Conservation (phyloP, 2,113 vertebrate species). For the Pitta sordida region DNA sequence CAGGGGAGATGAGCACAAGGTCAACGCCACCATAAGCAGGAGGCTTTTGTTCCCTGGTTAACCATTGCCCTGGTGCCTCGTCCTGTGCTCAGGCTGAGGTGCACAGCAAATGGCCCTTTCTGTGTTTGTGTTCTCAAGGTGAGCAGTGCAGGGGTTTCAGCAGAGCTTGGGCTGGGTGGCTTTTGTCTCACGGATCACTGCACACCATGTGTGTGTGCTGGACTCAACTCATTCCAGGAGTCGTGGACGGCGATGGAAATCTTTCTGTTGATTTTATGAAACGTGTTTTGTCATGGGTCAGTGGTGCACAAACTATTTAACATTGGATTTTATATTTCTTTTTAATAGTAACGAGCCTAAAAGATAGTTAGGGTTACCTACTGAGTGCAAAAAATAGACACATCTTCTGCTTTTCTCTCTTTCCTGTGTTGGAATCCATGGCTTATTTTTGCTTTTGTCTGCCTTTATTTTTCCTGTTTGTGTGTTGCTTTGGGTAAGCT, state of each 20-base stretch:
- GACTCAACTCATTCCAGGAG: background rate
- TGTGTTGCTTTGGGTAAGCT: background rate
- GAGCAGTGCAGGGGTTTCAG: background rate
- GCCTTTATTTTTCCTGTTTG: background rate
- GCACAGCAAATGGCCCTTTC: background rate
- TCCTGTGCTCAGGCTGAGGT: background rate
- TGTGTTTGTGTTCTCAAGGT: rapidly evolving
- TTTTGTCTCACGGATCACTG: background rate
- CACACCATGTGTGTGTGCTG: rapidly evolving
- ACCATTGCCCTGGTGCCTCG: background rate
- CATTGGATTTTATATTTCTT: background rate
- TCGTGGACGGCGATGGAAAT: background rate
- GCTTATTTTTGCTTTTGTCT: background rate
- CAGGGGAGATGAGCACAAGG: background rate
- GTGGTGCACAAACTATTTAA: background rate
- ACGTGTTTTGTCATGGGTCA: background rate
- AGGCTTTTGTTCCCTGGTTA: background rate
- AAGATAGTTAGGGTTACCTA: background rate
- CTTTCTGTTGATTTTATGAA: background rate
- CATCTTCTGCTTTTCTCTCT: background rate
- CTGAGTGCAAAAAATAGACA: background rate
- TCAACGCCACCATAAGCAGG: background rate
- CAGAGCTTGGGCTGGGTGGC: background rate
- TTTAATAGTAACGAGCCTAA: background rate
- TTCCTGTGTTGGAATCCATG: background rate